Percentiles rank a stretch among this genome's conserved stretches.
These are phyloP conservation scores for Coenonympha arcania DNA, from an alignment of 2,888 invertebrate genomes.

Conservation along the genomic window DNA sequence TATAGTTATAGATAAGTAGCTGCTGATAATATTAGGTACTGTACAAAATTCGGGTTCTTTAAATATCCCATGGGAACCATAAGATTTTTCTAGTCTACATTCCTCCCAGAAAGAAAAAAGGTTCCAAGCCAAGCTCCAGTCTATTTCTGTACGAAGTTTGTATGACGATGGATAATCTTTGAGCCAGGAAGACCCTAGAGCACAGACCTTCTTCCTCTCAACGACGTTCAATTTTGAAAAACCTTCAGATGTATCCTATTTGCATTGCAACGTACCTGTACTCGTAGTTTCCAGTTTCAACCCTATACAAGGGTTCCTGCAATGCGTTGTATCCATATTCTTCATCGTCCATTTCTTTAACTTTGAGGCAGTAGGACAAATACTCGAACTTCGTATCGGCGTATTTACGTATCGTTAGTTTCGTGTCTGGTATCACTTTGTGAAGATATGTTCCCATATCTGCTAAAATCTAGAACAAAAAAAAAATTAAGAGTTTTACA, in stretches of 20 bases:
- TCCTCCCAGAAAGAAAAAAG: too few species aligned
- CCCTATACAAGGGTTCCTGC: slow-evolving; percentile 96
- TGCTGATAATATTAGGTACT: too few species aligned
- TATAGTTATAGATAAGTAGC: too few species aligned
- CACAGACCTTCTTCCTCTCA: too few species aligned
- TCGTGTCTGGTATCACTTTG: slow-evolving; percentile 98
- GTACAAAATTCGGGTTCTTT: too few species aligned
- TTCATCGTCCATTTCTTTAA: slow-evolving; percentile 99
- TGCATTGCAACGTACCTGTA: slow-evolving; percentile 77
- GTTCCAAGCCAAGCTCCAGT: too few species aligned
- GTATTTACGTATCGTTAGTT: slow-evolving; percentile 97
- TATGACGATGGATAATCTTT: too few species aligned
- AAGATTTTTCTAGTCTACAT: too few species aligned
- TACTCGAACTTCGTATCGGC: slow-evolving; percentile 99
- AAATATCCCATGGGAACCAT: too few species aligned
- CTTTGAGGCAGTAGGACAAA: slow-evolving; percentile 97
- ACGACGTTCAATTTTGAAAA: too few species aligned
- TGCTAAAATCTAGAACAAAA: slow-evolving; percentile 79
- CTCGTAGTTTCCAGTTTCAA: slow-evolving; percentile 99
- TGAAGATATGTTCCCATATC: slow-evolving; percentile 97
- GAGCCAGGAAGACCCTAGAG: too few species aligned
- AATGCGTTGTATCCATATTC: slow-evolving; percentile 93
- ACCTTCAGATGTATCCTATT: not conserved
- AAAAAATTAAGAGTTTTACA: not conserved
- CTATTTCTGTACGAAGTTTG: too few species aligned